Base-by-base conservation (phyloP, 2,888 invertebrate genomes). In the Allacma fusca region DNA sequence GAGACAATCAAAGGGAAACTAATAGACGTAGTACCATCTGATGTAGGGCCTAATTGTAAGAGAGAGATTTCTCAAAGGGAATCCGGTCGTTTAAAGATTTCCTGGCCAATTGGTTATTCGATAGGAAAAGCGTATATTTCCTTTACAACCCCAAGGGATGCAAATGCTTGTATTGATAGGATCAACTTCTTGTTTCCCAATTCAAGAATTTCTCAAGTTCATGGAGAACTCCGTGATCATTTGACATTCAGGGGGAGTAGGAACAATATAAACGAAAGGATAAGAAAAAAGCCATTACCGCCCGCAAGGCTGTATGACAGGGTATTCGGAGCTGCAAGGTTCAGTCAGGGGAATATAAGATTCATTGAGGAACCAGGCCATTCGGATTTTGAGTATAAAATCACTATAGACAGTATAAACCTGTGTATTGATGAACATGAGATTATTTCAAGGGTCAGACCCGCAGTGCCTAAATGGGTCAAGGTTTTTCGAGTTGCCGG, bases 21-120 rank as follows among this genome's bases (percentile, higher is more conserved):
- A 7, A 29, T 70, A 4, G n/a, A 70, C 4, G 21, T 70, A 4
- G 19, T 7, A 40, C 70, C 34, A 43, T 7, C 34, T 34, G 34
- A 9, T 7, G 4, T 34, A 9, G 34, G 34, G 4, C 43, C 40
- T 12, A n/a, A n/a, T n/a, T n/a, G n/a, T n/a, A 24, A 68, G 12
- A 23, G 19, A 43, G 68, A 24, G 19, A 23, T 68, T 43, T 68
- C 23, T 13, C 43, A 34, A 9, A 34, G 19, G 7, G 44, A 43
- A 24, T n/a, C 29, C 24, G 4, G n/a, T 43, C 67, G 68, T 16
- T 29, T 75, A 21, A 75, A 50, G 34, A 26, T 75, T 2, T 75
- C 75, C 16, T 75, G 75, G 75, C 26, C 75, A 1, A 24, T 57
- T 40, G 67, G 43, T 40, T 5, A 7, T 16, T 68, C 75, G 1